Evolutionary conservation across 2,113 vertebrate species (phyloP), one percentile per base, ranked within the genome.

Genomic region (Sinocyclocheilus anshuiensis): DNA sequence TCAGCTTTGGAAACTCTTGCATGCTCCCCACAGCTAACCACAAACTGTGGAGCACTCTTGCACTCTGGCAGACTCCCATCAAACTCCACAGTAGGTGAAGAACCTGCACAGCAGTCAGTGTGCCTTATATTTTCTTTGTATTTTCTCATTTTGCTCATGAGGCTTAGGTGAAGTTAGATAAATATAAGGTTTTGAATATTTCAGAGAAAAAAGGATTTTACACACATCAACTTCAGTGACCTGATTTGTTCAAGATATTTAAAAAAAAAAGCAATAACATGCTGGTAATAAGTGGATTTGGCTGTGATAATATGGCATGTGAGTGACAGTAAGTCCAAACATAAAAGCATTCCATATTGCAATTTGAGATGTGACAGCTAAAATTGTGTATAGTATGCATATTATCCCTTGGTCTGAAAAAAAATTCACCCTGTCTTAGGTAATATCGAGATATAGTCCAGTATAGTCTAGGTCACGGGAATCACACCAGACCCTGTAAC

Each of bases 41-140:
- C 86, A 84, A 80, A 63, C 65, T 69, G 67, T 24, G 6, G 18
- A 86, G 36, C 82, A 39, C 88, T 79, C 79, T 2, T 77, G 84
- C 84, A 83, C 86, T 88, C 36, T 89, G 84, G 86, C 81, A 89
- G 86, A 86, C 80, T n/a, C 80, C 76, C 86, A 9, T 26, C 33
- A 72, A 20, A 79, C 12, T 55, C 83, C 55, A 72, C 59, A 77
- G 77, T 80, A 79, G 84, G 76, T 80, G 50, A 86, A 86, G 63
- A 71, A 65, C 76, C 84, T 59, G 48, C 65, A 20, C 63, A 86
- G 77, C 84, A 71, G 77, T 80, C 9, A 50, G 81, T 48, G 9
- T 42, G 76, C 33, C 6, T 86, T 84, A 36, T 83, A 36, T 86
- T 80, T 86, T 53, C 65, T 72, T 86, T 80, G 33, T 50, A 59